Evolutionary conservation across 2,113 vertebrate species (phyloP).

Genomic region (Microtus pennsylvanicus): DNA sequence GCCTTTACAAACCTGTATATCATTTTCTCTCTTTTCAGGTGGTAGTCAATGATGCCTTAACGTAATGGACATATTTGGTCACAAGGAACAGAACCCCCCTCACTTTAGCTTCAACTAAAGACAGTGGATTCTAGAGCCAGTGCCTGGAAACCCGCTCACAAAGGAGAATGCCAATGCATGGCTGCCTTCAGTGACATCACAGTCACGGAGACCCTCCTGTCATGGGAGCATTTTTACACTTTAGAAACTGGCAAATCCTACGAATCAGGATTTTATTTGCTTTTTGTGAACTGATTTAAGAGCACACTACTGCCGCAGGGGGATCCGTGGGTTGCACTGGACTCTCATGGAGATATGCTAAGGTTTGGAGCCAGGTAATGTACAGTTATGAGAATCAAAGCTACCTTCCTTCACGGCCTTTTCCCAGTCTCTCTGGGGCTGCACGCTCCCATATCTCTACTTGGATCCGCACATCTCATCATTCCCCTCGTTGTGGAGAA

Average conservation of each 20-base stretch:
- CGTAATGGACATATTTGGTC: neutral
- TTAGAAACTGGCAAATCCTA: neutral
- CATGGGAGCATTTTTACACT: neutral
- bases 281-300: neutral
- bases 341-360: neutral
- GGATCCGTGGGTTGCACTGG: neutral
- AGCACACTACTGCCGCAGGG: too few species aligned
- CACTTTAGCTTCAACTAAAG: neutral
- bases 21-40: neutral
- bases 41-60: neutral
- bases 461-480: neutral
- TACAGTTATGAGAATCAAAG: neutral
- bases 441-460: neutral
- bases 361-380: neutral
- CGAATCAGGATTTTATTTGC: neutral
- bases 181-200: neutral
- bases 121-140: neutral
- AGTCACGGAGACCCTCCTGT: neutral
- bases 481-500: neutral
- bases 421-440: neutral
- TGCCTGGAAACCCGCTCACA: neutral
- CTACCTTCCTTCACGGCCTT: neutral
- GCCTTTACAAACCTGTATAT: neutral
- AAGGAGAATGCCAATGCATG: neutral
- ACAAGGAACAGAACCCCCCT: neutral